phyloP scores from a whole-genome alignment of 2,888 invertebrate genomes.

The Gymnoscelis rufifasciata region DNA sequence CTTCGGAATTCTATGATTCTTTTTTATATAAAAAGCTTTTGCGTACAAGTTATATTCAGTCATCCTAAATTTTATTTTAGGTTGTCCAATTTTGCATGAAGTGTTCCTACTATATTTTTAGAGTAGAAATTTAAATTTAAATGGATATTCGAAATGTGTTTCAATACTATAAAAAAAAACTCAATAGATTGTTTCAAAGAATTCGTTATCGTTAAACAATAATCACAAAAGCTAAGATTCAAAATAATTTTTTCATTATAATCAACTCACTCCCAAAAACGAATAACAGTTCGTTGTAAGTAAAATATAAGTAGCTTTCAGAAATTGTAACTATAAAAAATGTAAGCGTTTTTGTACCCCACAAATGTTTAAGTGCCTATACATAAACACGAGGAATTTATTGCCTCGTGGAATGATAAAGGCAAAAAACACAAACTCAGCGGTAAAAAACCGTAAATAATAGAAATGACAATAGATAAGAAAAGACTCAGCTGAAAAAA shows the following conservation, averaged over 20 bases:
- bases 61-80: too few species aligned
- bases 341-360: not conserved
- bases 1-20: too few species aligned
- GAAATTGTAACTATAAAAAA: not conserved
- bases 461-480: constrained; percentile 43
- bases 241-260: not conserved
- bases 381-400: constrained; percentile 40
- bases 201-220: too few species aligned
- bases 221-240: not conserved
- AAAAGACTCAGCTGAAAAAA: constrained; percentile 29
- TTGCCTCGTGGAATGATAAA: constrained; percentile 31
- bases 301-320: not conserved
- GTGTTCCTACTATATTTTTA: too few species aligned
- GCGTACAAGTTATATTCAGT: too few species aligned
- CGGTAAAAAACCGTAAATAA: constrained; percentile 35
- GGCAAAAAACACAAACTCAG: constrained; percentile 34
- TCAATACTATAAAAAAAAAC: too few species aligned
- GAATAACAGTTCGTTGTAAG: not conserved
- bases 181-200: too few species aligned
- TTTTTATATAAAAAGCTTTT: too few species aligned
- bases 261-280: not conserved
- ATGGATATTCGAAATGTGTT: too few species aligned
- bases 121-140: too few species aligned
- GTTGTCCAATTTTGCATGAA: too few species aligned
- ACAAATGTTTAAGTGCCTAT: constrained; percentile 30